These are phyloP conservation scores for Daubentonia madagascariensis DNA, from an alignment of 2,113 vertebrate genomes.

Conservation along the genomic window DNA sequence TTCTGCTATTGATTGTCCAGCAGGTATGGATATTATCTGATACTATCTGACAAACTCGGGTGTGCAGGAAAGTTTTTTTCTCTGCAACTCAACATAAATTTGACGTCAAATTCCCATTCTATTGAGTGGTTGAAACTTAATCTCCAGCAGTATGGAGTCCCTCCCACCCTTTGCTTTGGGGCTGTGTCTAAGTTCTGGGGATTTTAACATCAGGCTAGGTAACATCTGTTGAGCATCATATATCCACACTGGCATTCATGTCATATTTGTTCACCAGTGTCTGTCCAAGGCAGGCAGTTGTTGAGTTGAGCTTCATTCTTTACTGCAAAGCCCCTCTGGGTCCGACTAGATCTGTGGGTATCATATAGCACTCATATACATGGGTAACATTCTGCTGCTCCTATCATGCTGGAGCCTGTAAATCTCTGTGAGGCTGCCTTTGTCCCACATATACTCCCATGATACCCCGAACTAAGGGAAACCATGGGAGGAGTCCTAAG, in stretches of 20 bases:
- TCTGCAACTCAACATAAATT: constrained; percentile 9
- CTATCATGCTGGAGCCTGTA: not conserved
- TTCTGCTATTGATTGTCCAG: not conserved
- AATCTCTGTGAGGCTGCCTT: not conserved
- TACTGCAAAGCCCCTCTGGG: not conserved
- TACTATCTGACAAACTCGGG: not conserved
- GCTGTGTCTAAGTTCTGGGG: not conserved
- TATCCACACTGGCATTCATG: not conserved
- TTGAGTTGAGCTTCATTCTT: not conserved
- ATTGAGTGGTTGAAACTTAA: not conserved
- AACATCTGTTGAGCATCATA: not conserved
- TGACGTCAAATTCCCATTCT: not conserved
- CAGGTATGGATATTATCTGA: constrained; percentile 4
- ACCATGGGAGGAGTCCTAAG: not conserved
- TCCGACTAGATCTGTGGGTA: not conserved
- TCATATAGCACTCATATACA: not conserved
- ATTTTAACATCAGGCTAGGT: not conserved
- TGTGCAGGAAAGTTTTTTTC: constrained; percentile 5
- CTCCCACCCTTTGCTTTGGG: not conserved
- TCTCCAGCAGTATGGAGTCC: not conserved
- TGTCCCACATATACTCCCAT: not conserved
- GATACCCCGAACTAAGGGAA: not conserved
- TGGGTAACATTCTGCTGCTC: not conserved
- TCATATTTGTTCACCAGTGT: not conserved
- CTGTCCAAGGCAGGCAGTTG: not conserved